Evolutionary conservation across 2,113 vertebrate species (phyloP).

Genomic region (Cyprinodon brontotheroides): DNA sequence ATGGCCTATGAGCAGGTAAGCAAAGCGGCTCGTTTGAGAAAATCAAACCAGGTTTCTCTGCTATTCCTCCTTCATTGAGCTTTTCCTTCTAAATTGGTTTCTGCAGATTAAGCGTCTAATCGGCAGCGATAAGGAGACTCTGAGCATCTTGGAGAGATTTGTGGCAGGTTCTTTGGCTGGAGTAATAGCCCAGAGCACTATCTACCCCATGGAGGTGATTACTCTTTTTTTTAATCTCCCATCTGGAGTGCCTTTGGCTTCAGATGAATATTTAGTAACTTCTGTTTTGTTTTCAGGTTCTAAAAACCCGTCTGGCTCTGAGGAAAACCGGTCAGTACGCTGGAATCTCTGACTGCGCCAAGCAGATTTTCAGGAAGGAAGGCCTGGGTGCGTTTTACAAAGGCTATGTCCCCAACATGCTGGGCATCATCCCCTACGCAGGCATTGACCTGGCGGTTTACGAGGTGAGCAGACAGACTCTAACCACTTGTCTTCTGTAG

Average conservation of each 20-base stretch:
- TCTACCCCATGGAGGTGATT: slow-evolving; percentile 98
- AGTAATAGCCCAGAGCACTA: slow-evolving; percentile 93
- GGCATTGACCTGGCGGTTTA: slow-evolving; percentile 96
- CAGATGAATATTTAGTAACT: background rate
- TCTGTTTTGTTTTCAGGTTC: slow-evolving; percentile 78
- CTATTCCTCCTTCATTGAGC: background rate
- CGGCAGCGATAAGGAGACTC: slow-evolving; percentile 84
- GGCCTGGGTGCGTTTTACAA: slow-evolving; percentile 92
- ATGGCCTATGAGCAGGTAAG: slow-evolving; percentile 97
- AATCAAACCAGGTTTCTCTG: rapidly evolving
- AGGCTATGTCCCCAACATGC: slow-evolving; percentile 94
- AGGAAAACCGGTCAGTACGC: slow-evolving; percentile 90
- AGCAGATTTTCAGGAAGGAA: slow-evolving; percentile 87
- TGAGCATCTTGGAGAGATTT: slow-evolving; percentile 88
- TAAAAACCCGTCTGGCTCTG: slow-evolving; percentile 92
- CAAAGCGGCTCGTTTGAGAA: too few species aligned
- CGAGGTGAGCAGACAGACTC: slow-evolving; percentile 81
- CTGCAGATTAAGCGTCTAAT: slow-evolving; percentile 90
- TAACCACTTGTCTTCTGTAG: too few species aligned
- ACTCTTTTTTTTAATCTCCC: background rate
- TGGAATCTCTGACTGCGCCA: slow-evolving; percentile 90
- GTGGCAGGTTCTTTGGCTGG: slow-evolving; percentile 92
- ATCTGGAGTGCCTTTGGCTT: rapidly evolving
- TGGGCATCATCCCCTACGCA: slow-evolving; percentile 96
- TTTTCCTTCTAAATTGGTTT: rapidly evolving